Evolutionary conservation across 2,113 vertebrate species (phyloP).

Genomic region (Heterotilapia buettikoferi): DNA sequence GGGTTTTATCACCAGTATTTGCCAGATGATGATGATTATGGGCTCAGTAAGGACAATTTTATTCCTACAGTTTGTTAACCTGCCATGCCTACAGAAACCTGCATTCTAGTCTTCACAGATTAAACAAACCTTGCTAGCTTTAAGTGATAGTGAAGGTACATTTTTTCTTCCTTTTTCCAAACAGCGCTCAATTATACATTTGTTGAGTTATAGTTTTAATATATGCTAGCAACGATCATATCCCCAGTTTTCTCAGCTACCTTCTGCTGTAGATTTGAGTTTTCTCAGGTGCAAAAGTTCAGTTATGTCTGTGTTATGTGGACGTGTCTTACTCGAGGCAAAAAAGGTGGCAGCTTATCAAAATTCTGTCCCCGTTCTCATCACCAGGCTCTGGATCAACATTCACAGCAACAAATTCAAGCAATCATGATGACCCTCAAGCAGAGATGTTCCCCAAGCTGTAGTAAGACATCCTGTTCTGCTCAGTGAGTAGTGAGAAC

Average conservation of each 20-base stretch:
- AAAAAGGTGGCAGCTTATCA: not conserved
- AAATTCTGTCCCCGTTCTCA: not conserved
- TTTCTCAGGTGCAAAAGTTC: conserved; percentile 1
- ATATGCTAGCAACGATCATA: not conserved
- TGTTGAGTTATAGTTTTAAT: not conserved
- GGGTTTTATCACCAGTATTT: not conserved
- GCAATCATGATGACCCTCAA: not conserved
- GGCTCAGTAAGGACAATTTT: not conserved
- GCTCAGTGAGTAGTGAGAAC: conserved; percentile 7
- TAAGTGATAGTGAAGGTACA: not conserved
- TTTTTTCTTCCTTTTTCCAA: not conserved
- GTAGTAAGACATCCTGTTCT: conserved; percentile 36
- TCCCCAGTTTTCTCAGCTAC: not conserved
- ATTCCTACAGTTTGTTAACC: not conserved
- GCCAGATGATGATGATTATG: not conserved
- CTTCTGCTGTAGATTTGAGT: not conserved
- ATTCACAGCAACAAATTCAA: not conserved
- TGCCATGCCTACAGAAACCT: not conserved
- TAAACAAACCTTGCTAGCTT: not conserved
- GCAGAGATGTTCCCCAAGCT: conserved; percentile 11
- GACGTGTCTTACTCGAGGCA: not conserved
- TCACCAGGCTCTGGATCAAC: not conserved
- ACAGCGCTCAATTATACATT: not conserved
- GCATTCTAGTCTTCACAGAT: not conserved
- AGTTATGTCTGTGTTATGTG: not conserved